These are phyloP conservation scores for Premnoplex brunnescens DNA, from an alignment of 2,797 vertebrate species.

Conservation along the genomic window DNA sequence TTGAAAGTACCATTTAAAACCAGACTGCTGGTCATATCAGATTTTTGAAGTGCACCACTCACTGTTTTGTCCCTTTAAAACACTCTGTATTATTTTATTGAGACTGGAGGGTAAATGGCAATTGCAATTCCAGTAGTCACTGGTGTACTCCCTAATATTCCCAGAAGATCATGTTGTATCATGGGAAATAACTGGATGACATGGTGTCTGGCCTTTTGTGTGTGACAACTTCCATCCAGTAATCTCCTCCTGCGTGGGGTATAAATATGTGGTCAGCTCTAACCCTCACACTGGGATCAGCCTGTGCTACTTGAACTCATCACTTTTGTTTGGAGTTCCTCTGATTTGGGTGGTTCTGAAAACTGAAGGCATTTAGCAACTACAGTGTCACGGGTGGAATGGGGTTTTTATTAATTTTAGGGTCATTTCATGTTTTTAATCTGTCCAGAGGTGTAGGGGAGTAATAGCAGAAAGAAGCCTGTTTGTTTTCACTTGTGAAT, in stretches of 20 bases:
- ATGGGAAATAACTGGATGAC: background rate
- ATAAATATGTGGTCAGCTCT: background rate
- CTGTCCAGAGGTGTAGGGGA: background rate
- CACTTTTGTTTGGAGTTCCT: background rate
- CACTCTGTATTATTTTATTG: background rate
- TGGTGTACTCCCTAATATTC: background rate
- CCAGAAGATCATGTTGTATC: background rate
- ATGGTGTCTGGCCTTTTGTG: background rate
- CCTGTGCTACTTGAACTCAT: background rate
- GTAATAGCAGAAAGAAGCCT: background rate
- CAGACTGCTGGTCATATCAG: background rate
- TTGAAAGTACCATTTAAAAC: background rate
- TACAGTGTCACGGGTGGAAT: rapidly evolving
- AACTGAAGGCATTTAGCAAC: rapidly evolving
- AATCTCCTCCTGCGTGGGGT: background rate
- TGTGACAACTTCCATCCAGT: background rate
- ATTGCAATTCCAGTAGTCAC: background rate
- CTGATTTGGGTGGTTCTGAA: background rate
- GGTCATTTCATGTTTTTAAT: background rate
- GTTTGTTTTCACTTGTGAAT: background rate
- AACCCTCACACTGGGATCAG: background rate
- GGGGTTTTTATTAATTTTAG: background rate
- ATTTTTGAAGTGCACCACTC: background rate
- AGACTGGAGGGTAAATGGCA: background rate
- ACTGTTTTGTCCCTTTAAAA: background rate